Base-by-base conservation (phyloP, 2,113 vertebrate genomes). In the Hiodon alosoides region DNA sequence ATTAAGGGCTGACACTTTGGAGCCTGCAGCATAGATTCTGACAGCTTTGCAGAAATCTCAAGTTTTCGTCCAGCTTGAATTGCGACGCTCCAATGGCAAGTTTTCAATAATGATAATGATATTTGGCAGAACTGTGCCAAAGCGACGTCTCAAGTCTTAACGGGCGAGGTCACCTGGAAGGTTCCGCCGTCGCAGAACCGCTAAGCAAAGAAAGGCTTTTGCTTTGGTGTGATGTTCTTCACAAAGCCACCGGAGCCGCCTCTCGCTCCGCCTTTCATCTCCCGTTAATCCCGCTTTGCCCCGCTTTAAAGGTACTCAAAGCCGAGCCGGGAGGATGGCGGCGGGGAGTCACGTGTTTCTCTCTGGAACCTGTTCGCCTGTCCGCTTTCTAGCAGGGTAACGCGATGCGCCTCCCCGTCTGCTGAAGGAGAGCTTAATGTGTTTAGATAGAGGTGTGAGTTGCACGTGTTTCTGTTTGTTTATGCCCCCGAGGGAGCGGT, bases 111-210 rank as follows among this genome's bases (percentile, higher is more conserved):
- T 58, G 57, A 71, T 62, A 67, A 77, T 75, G 52, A 17, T 11
- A 69, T 81, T 80, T 86, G 84, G 84, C 89, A 86, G 85, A 82
- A 71, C 67, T 72, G 82, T 79, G 77, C 68, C 76, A 68, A 55
- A 66, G 60, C 52, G 51, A 52, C 53, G 17, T 65, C 59, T 76
- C 51, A 31, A 79, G 72, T 60, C 80, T 78, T 67, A 55, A 80
- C 78, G 11, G 75, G 62, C 77, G 71, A 54, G 67, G n/a, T 78
- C 69, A 75, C 78, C 74, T 80, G 76, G 76, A 76, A 76, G 53
- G 77, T 61, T 64, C 54, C 69, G 4, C 48, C 69, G 69, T 75
- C 53, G 54, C 61, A 66, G 14, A 46, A 52, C 4, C 17, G 13
- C 46, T 69, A 47, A 31, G 31, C 31, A 31, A 9, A 51, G 48